Evolutionary conservation across 1,140 invertebrate species (phyloP).

Genomic region (Physella acuta): DNA sequence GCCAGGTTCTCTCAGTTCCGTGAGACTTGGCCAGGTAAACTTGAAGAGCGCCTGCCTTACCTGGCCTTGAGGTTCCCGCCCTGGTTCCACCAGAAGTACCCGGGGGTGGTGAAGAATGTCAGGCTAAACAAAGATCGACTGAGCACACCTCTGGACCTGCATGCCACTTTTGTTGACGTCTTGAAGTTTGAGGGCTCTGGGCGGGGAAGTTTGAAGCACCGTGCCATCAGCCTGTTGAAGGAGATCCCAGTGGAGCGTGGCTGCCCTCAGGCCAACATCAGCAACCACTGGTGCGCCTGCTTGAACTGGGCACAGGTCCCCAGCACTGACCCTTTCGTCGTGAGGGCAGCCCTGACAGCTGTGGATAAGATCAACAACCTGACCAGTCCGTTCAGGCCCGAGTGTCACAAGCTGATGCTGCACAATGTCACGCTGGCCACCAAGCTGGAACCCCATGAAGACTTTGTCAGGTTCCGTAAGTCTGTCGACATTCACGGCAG

Average conservation of each 20-base stretch:
- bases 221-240: constrained; percentile 55
- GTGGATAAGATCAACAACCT: constrained; percentile 30
- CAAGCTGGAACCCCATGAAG: constrained; percentile 55
- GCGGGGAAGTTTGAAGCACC: constrained; percentile 64
- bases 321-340: constrained; percentile 7
- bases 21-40: constrained; percentile 77
- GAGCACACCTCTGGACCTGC: constrained; percentile 62
- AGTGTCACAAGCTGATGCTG: constrained; percentile 26
- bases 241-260: constrained; percentile 68
- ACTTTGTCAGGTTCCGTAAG: constrained; percentile 72
- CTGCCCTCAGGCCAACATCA: constrained; percentile 83
- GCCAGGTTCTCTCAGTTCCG: constrained; percentile 76
- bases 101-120: constrained; percentile 69
- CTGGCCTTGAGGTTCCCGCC: constrained; percentile 78
- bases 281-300: constrained; percentile 95
- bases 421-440: constrained; percentile 13
- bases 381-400: constrained; percentile 5
- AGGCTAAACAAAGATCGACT: constrained; percentile 65
- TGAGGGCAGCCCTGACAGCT: constrained; percentile 14
- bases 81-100: constrained; percentile 69
- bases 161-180: constrained; percentile 58
- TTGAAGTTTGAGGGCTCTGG: constrained; percentile 66
- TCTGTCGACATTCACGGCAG: constrained; percentile 81
- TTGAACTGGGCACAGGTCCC: constrained; percentile 66
- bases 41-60: constrained; percentile 88